Evolutionary conservation across 2,797 vertebrate species (phyloP).

Genomic region (Danio aesculapii): DNA sequence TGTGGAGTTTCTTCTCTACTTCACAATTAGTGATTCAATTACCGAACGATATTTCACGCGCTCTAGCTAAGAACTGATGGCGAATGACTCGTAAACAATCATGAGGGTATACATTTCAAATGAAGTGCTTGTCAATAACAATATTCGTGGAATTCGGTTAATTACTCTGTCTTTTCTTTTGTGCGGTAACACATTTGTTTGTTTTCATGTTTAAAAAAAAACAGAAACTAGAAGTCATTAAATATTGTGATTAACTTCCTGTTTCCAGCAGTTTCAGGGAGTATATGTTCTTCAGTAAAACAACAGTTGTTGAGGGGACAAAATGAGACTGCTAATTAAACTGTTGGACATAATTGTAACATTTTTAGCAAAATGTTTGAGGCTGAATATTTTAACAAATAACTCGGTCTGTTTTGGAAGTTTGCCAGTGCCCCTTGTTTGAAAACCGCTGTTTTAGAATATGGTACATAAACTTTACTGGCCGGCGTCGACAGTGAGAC

Average conservation of each 20-base stretch:
- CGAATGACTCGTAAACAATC: neutral
- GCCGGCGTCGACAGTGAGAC: constrained; percentile 1
- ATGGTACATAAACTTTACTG: constrained; percentile 12
- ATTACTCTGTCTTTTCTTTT: neutral
- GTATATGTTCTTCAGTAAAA: neutral
- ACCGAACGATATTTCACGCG: neutral
- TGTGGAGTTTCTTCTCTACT: neutral
- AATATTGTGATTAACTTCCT: neutral
- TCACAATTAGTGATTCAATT: neutral
- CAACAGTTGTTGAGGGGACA: neutral
- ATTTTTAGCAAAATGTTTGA: neutral
- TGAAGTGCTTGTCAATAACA: neutral
- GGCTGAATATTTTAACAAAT: neutral
- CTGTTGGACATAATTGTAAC: neutral
- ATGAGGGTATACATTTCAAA: neutral
- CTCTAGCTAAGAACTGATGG: neutral
- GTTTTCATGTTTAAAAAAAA: neutral
- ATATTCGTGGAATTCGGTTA: neutral
- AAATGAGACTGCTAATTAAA: neutral
- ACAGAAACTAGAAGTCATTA: neutral
- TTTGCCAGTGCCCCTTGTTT: neutral
- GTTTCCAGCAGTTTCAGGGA: neutral
- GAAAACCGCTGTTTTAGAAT: constrained; percentile 5
- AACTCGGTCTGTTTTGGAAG: neutral
- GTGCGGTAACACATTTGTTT: neutral